Evolutionary conservation across 2,888 invertebrate species (phyloP).

Genomic region (Andrena haemorrhoa): DNA sequence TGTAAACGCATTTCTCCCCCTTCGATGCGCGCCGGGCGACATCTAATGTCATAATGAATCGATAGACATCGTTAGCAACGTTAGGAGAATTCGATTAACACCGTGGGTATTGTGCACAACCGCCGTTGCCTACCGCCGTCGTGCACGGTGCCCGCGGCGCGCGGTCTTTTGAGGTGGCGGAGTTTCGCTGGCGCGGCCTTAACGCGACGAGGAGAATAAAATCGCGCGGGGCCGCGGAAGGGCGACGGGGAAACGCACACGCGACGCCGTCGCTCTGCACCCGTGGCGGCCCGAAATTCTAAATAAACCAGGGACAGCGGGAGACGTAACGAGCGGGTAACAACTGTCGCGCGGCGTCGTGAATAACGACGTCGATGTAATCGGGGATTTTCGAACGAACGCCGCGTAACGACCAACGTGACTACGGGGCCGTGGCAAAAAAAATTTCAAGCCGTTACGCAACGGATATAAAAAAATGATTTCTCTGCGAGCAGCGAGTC

Average conservation of each 20-base stretch:
- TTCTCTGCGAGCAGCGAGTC: constrained; percentile 32
- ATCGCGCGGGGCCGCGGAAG: not conserved
- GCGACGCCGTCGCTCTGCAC: constrained; percentile 16
- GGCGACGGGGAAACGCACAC: constrained; percentile 6
- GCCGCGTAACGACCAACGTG: constrained; percentile 61
- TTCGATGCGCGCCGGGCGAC: constrained; percentile 58
- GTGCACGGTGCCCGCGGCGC: not conserved
- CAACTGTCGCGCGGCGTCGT: constrained; percentile 57
- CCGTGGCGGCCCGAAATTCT: constrained; percentile 39
- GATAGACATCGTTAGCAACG: constrained; percentile 67
- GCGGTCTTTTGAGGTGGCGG: not conserved
- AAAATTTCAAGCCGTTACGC: constrained; percentile 55
- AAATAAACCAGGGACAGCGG: constrained; percentile 50
- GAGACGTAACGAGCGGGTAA: constrained; percentile 56
- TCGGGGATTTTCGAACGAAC: constrained; percentile 63
- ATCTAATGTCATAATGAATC: constrained; percentile 70
- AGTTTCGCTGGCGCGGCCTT: not conserved
- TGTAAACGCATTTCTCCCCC: constrained; percentile 67
- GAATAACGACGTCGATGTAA: constrained; percentile 64
- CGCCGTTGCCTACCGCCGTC: constrained; percentile 4
- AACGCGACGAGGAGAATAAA: constrained; percentile 10
- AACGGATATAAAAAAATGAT: constrained; percentile 46
- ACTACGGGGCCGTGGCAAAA: constrained; percentile 52
- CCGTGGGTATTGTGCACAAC: constrained; percentile 31
- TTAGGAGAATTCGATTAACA: constrained; percentile 69